Evolutionary conservation across 2,888 invertebrate species (phyloP).

Genomic region (Yponomeuta malinellus): DNA sequence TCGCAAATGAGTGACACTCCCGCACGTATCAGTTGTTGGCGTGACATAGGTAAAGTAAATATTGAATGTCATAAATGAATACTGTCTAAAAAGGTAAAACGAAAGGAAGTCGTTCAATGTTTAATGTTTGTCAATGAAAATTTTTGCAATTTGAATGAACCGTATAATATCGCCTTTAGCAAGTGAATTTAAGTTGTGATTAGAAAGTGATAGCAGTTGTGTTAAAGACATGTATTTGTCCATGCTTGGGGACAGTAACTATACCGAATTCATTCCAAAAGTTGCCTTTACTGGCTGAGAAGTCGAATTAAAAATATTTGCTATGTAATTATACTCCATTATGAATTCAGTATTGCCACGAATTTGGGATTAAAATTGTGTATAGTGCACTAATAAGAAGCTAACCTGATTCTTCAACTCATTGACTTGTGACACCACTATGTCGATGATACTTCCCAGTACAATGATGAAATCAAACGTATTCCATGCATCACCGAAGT

Average conservation of each 20-base stretch:
- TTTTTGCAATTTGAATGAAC: too few species aligned
- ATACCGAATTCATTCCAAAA: conserved; percentile 31
- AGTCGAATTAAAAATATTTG: too few species aligned
- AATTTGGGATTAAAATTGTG: conserved; percentile 15
- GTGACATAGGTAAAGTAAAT: too few species aligned
- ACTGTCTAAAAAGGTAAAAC: too few species aligned
- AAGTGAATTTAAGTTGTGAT: conserved; percentile 40
- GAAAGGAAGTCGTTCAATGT: too few species aligned
- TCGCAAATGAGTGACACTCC: too few species aligned
- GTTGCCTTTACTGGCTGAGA: too few species aligned
- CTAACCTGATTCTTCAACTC: conserved; percentile 82
- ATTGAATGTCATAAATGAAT: too few species aligned
- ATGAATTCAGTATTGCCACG: background rate
- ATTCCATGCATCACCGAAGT: conserved; percentile 99
- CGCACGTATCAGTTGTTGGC: too few species aligned
- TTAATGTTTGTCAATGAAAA: too few species aligned
- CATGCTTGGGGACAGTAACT: conserved; percentile 69
- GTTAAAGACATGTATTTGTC: conserved; percentile 58
- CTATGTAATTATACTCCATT: background rate
- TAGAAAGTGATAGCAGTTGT: conserved; percentile 43
- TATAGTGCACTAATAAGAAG: background rate
- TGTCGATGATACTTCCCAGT: conserved; percentile 96
- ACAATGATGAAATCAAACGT: conserved; percentile 98
- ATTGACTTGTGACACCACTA: conserved; percentile 96
- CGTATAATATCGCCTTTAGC: background rate